phyloP scores from a whole-genome alignment of 2,888 invertebrate species.

The Hipparchia semele region DNA sequence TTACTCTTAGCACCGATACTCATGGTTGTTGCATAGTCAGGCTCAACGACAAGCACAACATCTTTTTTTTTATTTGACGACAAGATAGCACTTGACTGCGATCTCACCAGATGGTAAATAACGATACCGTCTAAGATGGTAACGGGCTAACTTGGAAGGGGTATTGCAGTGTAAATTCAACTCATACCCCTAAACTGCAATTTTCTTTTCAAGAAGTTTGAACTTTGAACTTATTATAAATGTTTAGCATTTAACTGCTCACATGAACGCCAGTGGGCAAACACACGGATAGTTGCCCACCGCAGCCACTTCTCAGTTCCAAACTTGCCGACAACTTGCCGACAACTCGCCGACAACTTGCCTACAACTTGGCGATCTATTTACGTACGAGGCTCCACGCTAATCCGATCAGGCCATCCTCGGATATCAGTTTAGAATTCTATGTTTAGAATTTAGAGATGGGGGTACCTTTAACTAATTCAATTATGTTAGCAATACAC shows the following conservation, averaged over 20 bases:
- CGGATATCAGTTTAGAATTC: slow-evolving; percentile 32
- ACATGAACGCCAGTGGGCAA: slow-evolving; percentile 59
- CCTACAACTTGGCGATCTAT: slow-evolving; percentile 57
- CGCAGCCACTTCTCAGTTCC: slow-evolving; percentile 44
- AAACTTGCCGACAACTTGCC: slow-evolving; percentile 49
- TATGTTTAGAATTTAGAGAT: slow-evolving; percentile 29
- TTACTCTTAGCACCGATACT: not conserved
- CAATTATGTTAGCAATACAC: slow-evolving; percentile 21
- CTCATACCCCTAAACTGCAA: too few relatives aligned
- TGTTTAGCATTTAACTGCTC: slow-evolving; percentile 13
- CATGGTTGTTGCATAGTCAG: too few relatives aligned
- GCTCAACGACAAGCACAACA: too few relatives aligned
- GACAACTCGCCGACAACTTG: slow-evolving; percentile 48
- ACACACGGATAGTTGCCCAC: slow-evolving; percentile 54
- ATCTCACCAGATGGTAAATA: too few relatives aligned
- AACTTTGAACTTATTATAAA: too few relatives aligned
- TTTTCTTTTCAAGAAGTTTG: too few relatives aligned
- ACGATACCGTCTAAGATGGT: too few relatives aligned
- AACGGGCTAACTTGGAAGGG: too few relatives aligned
- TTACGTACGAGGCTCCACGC: slow-evolving; percentile 51
- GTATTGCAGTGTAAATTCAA: too few relatives aligned
- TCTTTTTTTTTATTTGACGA: too few relatives aligned
- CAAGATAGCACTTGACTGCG: too few relatives aligned
- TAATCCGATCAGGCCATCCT: slow-evolving; percentile 41
- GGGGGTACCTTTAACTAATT: slow-evolving; percentile 32